Evolutionary conservation across 1,140 invertebrate species (phyloP).

Genomic region (Bombyx mandarina): DNA sequence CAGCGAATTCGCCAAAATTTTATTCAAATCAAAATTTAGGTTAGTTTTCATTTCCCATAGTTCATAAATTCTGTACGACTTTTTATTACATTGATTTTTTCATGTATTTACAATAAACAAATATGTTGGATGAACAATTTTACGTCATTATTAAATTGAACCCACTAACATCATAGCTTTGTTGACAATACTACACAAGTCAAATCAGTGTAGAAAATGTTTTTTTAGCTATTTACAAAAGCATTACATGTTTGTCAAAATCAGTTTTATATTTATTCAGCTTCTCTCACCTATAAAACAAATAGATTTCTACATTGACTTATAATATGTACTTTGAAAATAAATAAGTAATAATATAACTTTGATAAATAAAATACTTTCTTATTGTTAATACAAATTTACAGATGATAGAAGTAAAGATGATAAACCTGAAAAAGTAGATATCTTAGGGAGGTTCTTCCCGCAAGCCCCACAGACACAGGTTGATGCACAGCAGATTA

Average conservation of each 20-base stretch:
- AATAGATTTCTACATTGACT: too few relatives aligned
- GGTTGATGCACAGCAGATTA: constrained; percentile 52
- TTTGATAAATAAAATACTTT: too few relatives aligned
- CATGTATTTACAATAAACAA: not conserved
- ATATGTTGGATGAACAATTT: not conserved
- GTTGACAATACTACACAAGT: not conserved
- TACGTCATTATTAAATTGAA: not conserved
- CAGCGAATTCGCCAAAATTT: constrained; percentile 40
- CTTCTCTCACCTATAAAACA: too few relatives aligned
- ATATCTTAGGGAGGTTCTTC: constrained; percentile 62
- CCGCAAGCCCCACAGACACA: constrained; percentile 40
- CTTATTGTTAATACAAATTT: constrained; percentile 2
- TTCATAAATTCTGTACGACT: too few relatives aligned
- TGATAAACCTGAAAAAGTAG: constrained; percentile 42
- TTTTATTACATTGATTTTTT: constrained; percentile 6
- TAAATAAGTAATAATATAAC: too few relatives aligned
- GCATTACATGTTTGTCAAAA: too few relatives aligned
- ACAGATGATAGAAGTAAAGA: constrained; percentile 43
- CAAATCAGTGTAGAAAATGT: too few relatives aligned
- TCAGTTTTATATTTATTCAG: too few relatives aligned
- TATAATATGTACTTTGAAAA: too few relatives aligned
- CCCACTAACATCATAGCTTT: not conserved
- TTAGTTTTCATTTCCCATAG: constrained; percentile 32
- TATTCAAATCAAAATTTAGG: constrained; percentile 56
- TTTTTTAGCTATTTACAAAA: too few relatives aligned